A percentile compares a stretch with the other conserved stretches of the same genome.
phyloP scores from a whole-genome alignment of 2,113 vertebrate species.

The Sylvilagus bachmani region DNA sequence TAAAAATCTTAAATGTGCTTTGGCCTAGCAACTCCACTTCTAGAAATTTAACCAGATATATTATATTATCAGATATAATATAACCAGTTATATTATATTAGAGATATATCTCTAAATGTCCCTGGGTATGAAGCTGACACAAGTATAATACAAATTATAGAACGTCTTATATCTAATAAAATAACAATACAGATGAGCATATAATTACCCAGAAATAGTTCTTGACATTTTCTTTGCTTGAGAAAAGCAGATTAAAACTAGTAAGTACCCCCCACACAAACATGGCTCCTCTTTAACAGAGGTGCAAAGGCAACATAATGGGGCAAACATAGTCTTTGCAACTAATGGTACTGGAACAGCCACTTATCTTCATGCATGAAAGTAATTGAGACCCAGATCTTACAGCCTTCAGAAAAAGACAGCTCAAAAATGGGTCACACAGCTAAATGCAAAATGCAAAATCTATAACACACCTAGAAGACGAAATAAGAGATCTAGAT shows the following conservation, averaged over 20 bases:
- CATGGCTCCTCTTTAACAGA: background rate
- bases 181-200: background rate
- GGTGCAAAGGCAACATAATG: background rate
- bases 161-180: conserved; percentile 2
- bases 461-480: too few relatives aligned
- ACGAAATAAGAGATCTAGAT: background rate
- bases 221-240: background rate
- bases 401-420: background rate
- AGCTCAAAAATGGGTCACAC: background rate
- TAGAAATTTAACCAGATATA: conserved; percentile 29
- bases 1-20: background rate
- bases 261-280: background rate
- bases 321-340: background rate
- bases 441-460: background rate
- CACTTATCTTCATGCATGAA: background rate
- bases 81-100: too few relatives aligned
- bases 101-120: background rate
- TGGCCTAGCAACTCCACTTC: background rate
- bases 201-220: background rate
- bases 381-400: background rate
- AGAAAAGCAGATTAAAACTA: conserved; percentile 38
- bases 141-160: background rate
- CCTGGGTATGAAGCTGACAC: background rate
- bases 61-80: background rate
- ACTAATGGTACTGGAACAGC: background rate